Conservation (phyloP, 2,113 vertebrate genomes). For the Axis porcinus region DNA sequence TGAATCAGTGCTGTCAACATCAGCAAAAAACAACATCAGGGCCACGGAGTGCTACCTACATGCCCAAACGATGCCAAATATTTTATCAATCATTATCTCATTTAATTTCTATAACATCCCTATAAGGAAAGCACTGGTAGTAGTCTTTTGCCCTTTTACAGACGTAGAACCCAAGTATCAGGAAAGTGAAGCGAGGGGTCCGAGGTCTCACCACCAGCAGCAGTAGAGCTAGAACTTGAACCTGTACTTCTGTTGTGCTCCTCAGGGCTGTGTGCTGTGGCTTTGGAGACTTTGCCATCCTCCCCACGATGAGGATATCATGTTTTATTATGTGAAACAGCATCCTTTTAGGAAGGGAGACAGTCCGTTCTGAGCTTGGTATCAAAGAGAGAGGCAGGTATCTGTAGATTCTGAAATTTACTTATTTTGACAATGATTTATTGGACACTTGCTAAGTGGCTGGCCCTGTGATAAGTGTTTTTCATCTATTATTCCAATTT, state of each 20-base stretch:
- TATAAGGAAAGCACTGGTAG: not conserved
- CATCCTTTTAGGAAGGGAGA: not conserved
- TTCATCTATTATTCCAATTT: not conserved
- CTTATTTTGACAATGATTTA: not conserved
- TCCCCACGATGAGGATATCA: fast-evolving
- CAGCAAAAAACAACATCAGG: too few species aligned
- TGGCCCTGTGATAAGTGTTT: not conserved
- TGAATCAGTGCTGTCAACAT: not conserved
- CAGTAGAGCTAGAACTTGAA: not conserved
- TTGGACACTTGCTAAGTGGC: not conserved
- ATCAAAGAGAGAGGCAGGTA: not conserved
- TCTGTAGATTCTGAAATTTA: not conserved
- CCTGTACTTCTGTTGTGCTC: fast-evolving
- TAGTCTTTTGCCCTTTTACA: not conserved
- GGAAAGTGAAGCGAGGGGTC: not conserved
- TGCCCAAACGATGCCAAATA: not conserved
- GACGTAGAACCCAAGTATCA: not conserved
- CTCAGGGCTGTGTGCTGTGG: fast-evolving
- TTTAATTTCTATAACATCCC: not conserved
- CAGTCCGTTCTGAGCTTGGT: not conserved
- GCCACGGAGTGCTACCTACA: not conserved
- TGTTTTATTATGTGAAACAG: not conserved
- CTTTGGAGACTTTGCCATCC: not conserved
- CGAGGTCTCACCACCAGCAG: not conserved
- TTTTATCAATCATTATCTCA: not conserved